These are phyloP conservation scores for Luffia ferchaultella DNA, from an alignment of 2,888 invertebrate genomes.

Conservation along the genomic window DNA sequence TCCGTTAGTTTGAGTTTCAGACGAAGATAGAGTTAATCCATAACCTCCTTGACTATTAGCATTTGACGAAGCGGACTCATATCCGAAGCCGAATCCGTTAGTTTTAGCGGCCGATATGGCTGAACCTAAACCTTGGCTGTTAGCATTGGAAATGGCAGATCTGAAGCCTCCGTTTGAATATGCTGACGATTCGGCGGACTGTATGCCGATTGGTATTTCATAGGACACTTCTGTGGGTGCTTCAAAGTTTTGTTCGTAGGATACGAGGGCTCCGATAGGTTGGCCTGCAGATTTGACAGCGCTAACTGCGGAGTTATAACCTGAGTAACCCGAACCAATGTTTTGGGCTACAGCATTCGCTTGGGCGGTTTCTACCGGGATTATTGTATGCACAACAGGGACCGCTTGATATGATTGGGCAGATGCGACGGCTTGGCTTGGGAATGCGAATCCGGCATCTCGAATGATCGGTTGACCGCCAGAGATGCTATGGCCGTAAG, in stretches of 20 bases:
- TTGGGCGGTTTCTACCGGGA: conserved; percentile 21
- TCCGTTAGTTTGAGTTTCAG: conserved; percentile 15
- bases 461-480: conserved; percentile 22
- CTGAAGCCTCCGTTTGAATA: conserved; percentile 28
- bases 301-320: conserved; percentile 16
- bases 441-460: conserved; percentile 26
- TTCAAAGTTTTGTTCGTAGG: conserved; percentile 44
- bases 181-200: conserved; percentile 36
- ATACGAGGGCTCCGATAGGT: conserved; percentile 26
- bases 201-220: conserved; percentile 18
- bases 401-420: conserved; percentile 25
- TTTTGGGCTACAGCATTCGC: conserved; percentile 23
- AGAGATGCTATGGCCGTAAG: conserved; percentile 26
- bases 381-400: conserved; percentile 10
- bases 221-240: conserved; percentile 25
- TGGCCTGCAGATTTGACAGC: conserved; percentile 32
- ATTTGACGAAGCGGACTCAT: conserved; percentile 32
- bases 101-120: conserved; percentile 23
- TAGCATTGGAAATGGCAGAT: conserved; percentile 20
- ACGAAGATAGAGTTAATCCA: conserved; percentile 19
- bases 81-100: conserved; percentile 20
- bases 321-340: conserved; percentile 24
- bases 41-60: conserved; percentile 25
- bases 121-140: conserved; percentile 18
- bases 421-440: conserved; percentile 30